These are phyloP conservation scores for Sphaerophoria rueppellii DNA, from an alignment of 2,888 invertebrate genomes.

Conservation along the genomic window DNA sequence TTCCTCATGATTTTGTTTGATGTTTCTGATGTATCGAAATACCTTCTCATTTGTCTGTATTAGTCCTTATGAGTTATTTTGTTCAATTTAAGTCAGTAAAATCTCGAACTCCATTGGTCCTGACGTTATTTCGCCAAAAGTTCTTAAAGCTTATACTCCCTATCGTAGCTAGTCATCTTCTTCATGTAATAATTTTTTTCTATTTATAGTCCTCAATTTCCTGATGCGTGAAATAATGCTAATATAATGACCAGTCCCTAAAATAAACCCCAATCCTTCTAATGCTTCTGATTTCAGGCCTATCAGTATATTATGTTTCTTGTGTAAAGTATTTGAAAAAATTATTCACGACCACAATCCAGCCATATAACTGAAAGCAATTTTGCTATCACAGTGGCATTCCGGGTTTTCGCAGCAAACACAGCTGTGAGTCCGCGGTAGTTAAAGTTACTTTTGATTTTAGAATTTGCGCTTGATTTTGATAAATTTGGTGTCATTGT, in stretches of 20 bases:
- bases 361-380: conserved; percentile 10
- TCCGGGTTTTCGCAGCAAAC: too few relatives aligned
- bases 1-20: not conserved
- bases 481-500: too few relatives aligned
- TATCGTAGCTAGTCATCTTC: not conserved
- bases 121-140: not conserved
- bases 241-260: conserved; percentile 16
- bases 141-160: not conserved
- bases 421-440: too few relatives aligned
- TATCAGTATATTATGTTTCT: not conserved
- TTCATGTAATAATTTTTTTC: conserved; percentile 6
- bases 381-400: not conserved
- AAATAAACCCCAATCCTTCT: not conserved
- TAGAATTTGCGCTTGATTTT: too few relatives aligned
- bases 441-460: too few relatives aligned
- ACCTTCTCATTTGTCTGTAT: too few relatives aligned
- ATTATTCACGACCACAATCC: conserved; percentile 7
- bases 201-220: conserved; percentile 12
- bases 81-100: not conserved
- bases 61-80: too few relatives aligned
- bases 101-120: conserved; percentile 4
- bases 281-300: too few relatives aligned
- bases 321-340: conserved; percentile 19
- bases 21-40: not conserved
- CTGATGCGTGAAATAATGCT: conserved; percentile 7